These are phyloP conservation scores for Dendropsophus ebraccatus DNA, from an alignment of 2,113 vertebrate species.

Conservation along the genomic window DNA sequence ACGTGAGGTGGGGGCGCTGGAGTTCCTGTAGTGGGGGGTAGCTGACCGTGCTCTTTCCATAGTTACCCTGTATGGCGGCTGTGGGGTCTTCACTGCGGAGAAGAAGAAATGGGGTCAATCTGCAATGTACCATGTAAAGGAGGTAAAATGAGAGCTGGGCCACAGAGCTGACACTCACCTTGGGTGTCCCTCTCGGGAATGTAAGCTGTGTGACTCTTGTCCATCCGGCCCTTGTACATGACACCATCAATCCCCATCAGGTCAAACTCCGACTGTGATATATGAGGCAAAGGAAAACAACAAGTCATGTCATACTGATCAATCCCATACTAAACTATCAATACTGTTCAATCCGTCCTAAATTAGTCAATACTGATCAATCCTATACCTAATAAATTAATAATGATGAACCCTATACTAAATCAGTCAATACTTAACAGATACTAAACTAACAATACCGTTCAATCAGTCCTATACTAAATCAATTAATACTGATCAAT, in stretches of 20 bases:
- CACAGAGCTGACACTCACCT: conserved; percentile 58
- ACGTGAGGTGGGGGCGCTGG: background rate
- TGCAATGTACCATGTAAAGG: fast-evolving
- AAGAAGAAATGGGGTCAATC: background rate
- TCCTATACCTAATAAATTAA: too few species aligned
- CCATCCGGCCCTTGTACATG: conserved; percentile 71
- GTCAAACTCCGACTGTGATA: conserved; percentile 68
- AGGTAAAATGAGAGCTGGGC: background rate
- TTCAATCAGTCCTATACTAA: too few species aligned
- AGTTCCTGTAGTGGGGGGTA: background rate
- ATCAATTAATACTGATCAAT: too few species aligned
- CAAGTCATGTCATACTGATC: background rate
- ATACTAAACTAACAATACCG: too few species aligned
- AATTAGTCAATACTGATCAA: too few species aligned
- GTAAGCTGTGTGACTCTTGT: background rate
- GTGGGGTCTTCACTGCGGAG: background rate
- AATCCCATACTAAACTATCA: background rate
- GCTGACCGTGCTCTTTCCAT: background rate
- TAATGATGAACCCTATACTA: too few species aligned
- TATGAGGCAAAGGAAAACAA: background rate
- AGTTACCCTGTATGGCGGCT: background rate
- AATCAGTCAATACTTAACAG: too few species aligned
- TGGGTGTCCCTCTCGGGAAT: conserved; percentile 50
- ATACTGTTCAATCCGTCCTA: too few species aligned
- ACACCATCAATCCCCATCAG: conserved; percentile 68